Conservation (phyloP, 2,113 vertebrate genomes). For the Laticauda colubrina region DNA sequence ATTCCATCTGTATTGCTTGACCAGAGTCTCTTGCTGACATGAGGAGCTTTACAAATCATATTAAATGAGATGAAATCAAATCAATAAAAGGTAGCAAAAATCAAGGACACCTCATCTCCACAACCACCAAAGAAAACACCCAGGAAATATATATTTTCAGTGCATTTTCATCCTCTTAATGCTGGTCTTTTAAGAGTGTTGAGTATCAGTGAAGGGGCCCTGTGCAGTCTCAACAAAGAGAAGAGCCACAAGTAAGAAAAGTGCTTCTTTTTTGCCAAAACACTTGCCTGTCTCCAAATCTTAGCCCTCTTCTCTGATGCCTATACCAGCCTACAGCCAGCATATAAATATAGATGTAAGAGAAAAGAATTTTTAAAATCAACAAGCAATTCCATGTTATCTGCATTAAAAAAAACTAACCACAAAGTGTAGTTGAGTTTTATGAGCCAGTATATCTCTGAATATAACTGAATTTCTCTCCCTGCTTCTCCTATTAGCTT, state of each 20-base stretch:
- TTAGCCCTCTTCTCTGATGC: not conserved
- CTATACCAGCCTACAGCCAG: not conserved
- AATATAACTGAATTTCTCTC: not conserved
- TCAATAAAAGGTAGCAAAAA: not conserved
- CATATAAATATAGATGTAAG: not conserved
- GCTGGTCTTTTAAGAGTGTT: not conserved
- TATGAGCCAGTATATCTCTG: not conserved
- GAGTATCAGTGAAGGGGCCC: not conserved
- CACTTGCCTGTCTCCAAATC: not conserved
- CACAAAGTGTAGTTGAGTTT: not conserved
- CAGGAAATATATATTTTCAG: not conserved
- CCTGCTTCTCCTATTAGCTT: not conserved
- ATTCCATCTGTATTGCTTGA: not conserved
- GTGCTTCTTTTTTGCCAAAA: not conserved
- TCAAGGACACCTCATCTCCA: not conserved
- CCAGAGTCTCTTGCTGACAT: not conserved
- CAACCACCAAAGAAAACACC: not conserved
- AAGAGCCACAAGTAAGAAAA: not conserved
- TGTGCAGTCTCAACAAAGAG: not conserved
- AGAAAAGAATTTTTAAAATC: not conserved
- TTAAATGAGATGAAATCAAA: not conserved
- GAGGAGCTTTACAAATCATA: not conserved
- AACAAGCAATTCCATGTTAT: not conserved
- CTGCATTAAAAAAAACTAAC: not conserved
- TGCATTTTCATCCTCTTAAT: not conserved